These are phyloP conservation scores for Aphodius sticticus DNA, from an alignment of 2,888 invertebrate genomes.

Conservation along the genomic window DNA sequence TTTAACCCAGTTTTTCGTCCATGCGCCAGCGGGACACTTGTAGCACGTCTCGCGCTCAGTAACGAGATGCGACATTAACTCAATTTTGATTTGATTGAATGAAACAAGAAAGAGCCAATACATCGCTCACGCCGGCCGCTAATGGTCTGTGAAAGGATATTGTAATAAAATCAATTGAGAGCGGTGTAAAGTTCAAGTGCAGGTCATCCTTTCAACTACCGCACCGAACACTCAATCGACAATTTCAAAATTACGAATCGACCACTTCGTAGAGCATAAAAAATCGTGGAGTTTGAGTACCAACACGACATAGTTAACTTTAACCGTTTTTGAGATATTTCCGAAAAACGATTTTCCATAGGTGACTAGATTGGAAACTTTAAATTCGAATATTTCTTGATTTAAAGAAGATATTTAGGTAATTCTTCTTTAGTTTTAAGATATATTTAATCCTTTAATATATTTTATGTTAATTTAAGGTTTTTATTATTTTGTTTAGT, in stretches of 20 bases:
- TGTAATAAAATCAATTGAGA: slow-evolving; percentile 4
- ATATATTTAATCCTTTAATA: neutral
- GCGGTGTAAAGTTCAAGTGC: slow-evolving; percentile 4
- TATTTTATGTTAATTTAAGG: neutral
- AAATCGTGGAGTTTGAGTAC: slow-evolving; percentile 1
- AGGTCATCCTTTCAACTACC: neutral
- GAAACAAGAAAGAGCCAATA: slow-evolving; percentile 4
- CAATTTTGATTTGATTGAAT: slow-evolving; percentile 4
- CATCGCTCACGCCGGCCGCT: neutral
- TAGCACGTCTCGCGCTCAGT: neutral
- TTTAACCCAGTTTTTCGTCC: slow-evolving; percentile 14
- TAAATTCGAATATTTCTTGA: neutral
- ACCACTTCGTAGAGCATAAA: neutral
- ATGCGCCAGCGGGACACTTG: neutral
- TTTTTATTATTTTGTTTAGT: neutral
- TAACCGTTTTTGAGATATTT: slow-evolving; percentile 16
- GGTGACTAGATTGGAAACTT: neutral
- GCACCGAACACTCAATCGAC: neutral
- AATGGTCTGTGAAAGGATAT: neutral
- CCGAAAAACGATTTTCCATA: neutral
- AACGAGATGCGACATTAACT: neutral
- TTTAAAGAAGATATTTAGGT: neutral
- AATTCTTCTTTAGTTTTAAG: neutral
- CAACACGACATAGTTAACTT: neutral
- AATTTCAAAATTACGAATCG: neutral